Evolutionary conservation across 2,113 vertebrate genomes (phyloP).

Genomic region (Nesogale talazaci): DNA sequence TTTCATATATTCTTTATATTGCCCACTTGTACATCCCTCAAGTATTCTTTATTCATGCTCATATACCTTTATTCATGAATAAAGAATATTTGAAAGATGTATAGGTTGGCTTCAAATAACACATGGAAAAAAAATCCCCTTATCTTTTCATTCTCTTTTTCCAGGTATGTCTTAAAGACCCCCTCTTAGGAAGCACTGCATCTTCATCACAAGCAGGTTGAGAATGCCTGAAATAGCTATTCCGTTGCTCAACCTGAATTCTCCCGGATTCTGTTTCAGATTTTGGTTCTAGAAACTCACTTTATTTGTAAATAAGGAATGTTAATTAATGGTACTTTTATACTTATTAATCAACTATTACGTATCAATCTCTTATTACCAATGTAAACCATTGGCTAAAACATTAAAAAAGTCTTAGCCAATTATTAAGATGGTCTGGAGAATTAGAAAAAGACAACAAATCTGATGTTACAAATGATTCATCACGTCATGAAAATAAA

Average conservation of each 20-base stretch:
- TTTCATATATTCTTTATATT: too few relatives aligned
- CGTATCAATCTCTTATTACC: not conserved
- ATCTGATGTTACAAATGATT: constrained; percentile 32
- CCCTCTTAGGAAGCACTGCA: not conserved
- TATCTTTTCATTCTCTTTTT: too few relatives aligned
- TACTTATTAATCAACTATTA: not conserved
- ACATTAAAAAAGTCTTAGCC: not conserved
- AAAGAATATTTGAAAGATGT: not conserved
- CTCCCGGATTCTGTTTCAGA: constrained; percentile 6
- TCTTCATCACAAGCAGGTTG: not conserved
- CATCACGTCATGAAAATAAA: constrained; percentile 43
- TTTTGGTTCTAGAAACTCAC: constrained; percentile 35
- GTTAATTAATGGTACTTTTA: not conserved
- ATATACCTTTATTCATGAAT: not conserved
- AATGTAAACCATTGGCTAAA: too few relatives aligned
- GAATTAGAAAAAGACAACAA: not conserved
- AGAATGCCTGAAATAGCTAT: not conserved
- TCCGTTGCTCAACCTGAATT: constrained; percentile 14
- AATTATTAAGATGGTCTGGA: constrained; percentile 7
- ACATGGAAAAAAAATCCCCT: too few relatives aligned
- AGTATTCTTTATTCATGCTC: not conserved
- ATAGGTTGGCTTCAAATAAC: too few relatives aligned
- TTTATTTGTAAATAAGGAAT: constrained; percentile 29
- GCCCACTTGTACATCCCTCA: not conserved
- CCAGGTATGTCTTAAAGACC: too few relatives aligned